Evolutionary conservation across 2,113 vertebrate genomes (phyloP).

Genomic region (Pachyramphus minor): DNA sequence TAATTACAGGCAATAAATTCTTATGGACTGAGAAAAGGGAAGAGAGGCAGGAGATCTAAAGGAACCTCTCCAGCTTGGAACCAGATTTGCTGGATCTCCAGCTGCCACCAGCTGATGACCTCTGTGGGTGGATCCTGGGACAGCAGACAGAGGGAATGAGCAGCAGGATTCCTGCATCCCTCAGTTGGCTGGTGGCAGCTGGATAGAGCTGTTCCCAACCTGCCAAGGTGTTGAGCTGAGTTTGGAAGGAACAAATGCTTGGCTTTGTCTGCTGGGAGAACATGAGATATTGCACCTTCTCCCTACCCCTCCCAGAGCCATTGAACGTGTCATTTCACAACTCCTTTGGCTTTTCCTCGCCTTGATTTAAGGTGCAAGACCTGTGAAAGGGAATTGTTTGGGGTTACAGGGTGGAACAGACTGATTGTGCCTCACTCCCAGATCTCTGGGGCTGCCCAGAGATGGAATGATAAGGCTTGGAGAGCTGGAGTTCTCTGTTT

Average conservation of each 20-base stretch:
- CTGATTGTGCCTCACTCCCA: not conserved
- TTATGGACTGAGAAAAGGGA: not conserved
- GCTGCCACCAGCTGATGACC: not conserved
- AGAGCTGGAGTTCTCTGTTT: not conserved
- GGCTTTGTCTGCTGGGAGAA: not conserved
- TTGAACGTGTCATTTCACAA: not conserved
- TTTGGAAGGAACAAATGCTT: not conserved
- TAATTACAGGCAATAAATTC: not conserved
- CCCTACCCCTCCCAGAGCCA: not conserved
- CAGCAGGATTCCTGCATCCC: not conserved
- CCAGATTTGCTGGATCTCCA: fast-evolving
- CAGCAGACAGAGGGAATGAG: not conserved
- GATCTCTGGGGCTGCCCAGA: not conserved
- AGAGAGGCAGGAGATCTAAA: not conserved
- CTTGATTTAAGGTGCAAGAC: not conserved
- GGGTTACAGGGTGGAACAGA: slow-evolving; percentile 19
- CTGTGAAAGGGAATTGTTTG: slow-evolving; percentile 18
- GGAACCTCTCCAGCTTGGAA: not conserved
- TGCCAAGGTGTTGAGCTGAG: not conserved
- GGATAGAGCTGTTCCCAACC: not conserved
- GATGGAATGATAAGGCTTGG: slow-evolving; percentile 20
- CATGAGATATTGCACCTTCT: not conserved
- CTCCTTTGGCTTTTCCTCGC: not conserved
- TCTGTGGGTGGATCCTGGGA: fast-evolving
- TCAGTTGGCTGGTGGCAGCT: not conserved